phyloP scores from a whole-genome alignment of 2,113 vertebrate species.

The Calidris pygmaea region DNA sequence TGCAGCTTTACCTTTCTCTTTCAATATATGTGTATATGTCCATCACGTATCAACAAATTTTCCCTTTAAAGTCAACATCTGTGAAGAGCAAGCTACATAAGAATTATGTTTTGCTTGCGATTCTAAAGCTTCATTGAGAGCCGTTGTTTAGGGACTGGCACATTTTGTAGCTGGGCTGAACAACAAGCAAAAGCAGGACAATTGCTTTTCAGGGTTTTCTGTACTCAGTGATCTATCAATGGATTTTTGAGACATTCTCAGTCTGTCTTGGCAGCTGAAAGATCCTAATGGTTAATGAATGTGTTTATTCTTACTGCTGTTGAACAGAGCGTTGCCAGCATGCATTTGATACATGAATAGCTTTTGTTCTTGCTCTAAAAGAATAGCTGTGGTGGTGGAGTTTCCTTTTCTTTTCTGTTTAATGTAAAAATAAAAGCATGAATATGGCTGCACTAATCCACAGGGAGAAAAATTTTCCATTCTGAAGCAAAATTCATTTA shows the following conservation, averaged over 20 bases:
- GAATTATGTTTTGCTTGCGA: background rate
- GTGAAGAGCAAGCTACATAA: background rate
- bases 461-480: background rate
- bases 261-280: slow-evolving; percentile 41
- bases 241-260: background rate
- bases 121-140: background rate
- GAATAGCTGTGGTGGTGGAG: background rate
- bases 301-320: slow-evolving; percentile 49
- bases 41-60: background rate
- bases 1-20: background rate
- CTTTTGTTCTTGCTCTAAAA: slow-evolving; percentile 18
- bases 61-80: background rate
- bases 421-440: background rate
- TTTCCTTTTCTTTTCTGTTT: slow-evolving; percentile 9
- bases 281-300: slow-evolving; percentile 28
- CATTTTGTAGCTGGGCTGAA: slow-evolving; percentile 9
- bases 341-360: slow-evolving; percentile 21
- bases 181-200: background rate
- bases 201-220: background rate
- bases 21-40: background rate
- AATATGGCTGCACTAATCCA: background rate
- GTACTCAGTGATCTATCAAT: background rate
- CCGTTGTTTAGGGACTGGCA: background rate
- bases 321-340: background rate
- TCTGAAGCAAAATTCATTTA: background rate